These are phyloP conservation scores for Phalacrocorax carbo DNA, from an alignment of 2,113 vertebrate genomes.

Conservation along the genomic window DNA sequence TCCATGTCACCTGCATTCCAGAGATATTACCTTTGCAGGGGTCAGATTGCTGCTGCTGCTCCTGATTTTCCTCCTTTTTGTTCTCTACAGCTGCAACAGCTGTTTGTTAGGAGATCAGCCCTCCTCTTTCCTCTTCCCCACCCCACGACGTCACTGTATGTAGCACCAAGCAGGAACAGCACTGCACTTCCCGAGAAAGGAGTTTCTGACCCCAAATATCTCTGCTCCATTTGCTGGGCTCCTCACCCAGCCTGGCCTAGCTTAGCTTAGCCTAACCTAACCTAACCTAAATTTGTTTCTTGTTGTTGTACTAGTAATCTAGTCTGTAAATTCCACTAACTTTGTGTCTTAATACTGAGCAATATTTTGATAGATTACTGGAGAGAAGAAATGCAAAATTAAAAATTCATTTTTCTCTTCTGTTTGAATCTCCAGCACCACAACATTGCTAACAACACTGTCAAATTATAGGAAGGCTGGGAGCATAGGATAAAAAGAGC, in stretches of 20 bases:
- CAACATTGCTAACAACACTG: background rate
- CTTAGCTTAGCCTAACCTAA: fast-evolving
- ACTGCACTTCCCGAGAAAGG: background rate
- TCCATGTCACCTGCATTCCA: background rate
- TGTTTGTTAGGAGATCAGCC: background rate
- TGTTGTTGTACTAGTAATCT: background rate
- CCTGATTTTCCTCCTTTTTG: background rate
- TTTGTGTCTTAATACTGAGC: background rate
- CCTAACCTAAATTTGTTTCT: background rate
- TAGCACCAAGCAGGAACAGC: slow-evolving; percentile 5
- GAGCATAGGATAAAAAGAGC: background rate
- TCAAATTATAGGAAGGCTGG: background rate
- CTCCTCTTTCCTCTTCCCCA: slow-evolving; percentile 58
- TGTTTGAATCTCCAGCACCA: background rate
- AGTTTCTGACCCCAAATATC: background rate
- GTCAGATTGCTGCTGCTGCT: background rate
- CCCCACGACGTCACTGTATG: background rate
- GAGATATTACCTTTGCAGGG: background rate
- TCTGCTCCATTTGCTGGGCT: background rate
- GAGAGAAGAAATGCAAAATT: background rate
- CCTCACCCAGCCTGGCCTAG: background rate
- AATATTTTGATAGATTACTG: background rate
- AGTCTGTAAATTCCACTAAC: background rate
- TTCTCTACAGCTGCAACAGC: slow-evolving; percentile 26
- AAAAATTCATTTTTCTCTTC: background rate